Evolutionary conservation across 2,888 invertebrate genomes (phyloP).

Genomic region (Hyppa rectilinea): DNA sequence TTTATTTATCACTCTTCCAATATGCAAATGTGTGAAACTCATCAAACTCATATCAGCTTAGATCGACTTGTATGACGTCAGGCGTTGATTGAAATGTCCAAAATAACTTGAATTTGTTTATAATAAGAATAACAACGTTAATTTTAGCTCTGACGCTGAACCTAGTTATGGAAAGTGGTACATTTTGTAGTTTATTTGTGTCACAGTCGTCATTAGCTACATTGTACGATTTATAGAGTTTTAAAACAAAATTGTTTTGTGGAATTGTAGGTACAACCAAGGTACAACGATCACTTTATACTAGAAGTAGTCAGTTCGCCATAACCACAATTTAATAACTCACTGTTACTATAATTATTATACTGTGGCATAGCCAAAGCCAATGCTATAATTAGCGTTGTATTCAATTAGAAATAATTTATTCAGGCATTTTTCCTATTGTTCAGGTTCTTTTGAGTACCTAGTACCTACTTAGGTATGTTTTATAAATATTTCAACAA

Average conservation of each 20-base stretch:
- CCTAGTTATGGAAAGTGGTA: slow-evolving; percentile 42
- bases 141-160: slow-evolving; percentile 51
- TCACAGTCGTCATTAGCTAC: slow-evolving; percentile 27
- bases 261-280: too few relatives aligned
- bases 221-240: slow-evolving; percentile 21
- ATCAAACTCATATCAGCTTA: slow-evolving; percentile 38
- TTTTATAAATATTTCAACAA: background rate
- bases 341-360: too few relatives aligned
- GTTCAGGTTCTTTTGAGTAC: slow-evolving; percentile 3
- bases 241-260: slow-evolving; percentile 10
- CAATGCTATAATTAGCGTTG: slow-evolving; percentile 26
- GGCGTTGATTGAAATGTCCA: slow-evolving; percentile 35
- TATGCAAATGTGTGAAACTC: slow-evolving; percentile 26
- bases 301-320: background rate
- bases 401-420: slow-evolving; percentile 15
- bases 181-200: slow-evolving; percentile 44
- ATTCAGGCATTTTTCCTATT: slow-evolving; percentile 12
- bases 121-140: slow-evolving; percentile 33
- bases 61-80: slow-evolving; percentile 50
- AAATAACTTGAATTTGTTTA: slow-evolving; percentile 52
- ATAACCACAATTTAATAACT: too few relatives aligned
- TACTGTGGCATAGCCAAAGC: background rate
- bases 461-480: too few relatives aligned
- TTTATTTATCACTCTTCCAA: slow-evolving; percentile 14
- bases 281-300: slow-evolving; percentile 10